Evolutionary conservation across 2,113 vertebrate genomes (phyloP), one percentile per base, ranked within the genome.

Genomic region (Salvelinus namaycush): DNA sequence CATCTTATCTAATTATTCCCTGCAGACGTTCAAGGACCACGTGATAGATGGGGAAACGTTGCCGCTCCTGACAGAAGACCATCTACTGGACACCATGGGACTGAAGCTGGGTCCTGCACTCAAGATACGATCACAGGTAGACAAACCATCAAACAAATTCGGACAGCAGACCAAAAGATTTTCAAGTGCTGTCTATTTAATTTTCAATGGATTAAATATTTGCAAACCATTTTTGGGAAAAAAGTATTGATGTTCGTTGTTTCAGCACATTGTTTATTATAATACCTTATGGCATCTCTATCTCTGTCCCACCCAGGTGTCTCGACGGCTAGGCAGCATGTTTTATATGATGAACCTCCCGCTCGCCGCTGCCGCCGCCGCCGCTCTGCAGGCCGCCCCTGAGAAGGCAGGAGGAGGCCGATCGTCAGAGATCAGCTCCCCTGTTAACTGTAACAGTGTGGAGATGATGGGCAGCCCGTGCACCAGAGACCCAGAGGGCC

Each of bases 91-190:
- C 78, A 97, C 95, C 20, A 91, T 99, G 90, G 96, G 97, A 27
- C 90, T 99, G 75, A 99, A 98, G 79, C 93, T 99, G 0, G 98
- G 97, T 39, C 98, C 98, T 1, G 96, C 96, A 5, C 84, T 99
- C 16, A 99, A 98, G 92, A 96, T 99, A 74, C 96, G 96, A n/a
- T 95, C 96, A 44, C 98, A 99, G 96, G 98, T 98, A 93, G 98
- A 93, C 0, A 78, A 66, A 39, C 27, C 62, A 76, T 49, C 64
- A 16, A 69, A 54, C 29, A 57, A 60, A 60, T 18, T 39, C 20
- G 39, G 8, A 68, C 31, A 68, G 5, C 4, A 4, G 18, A 20
- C 39, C 39, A 44, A 44, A 44, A 44, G 39, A 44, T 44, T 44
- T 44, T 44, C 8, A 9, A 44, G 20, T 14, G 18, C 54, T 57